A percentile compares a stretch with the other conserved stretches of the same genome.
These are phyloP conservation scores for Neogale vison DNA, from an alignment of 2,113 vertebrate genomes.

Conservation along the genomic window DNA sequence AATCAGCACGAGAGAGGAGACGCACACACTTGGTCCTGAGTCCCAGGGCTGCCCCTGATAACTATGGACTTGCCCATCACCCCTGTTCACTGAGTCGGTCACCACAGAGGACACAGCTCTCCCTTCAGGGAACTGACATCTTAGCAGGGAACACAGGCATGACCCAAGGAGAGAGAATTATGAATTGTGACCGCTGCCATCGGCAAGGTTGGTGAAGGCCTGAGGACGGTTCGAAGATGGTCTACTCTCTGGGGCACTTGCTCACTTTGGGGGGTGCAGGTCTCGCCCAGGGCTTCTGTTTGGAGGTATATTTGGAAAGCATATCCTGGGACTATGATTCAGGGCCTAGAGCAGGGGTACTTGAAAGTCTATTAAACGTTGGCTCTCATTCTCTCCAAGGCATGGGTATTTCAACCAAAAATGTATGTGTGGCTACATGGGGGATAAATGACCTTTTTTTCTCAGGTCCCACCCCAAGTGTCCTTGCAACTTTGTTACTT, in stretches of 20 bases:
- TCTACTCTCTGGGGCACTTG: background rate
- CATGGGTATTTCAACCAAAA: background rate
- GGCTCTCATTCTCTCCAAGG: background rate
- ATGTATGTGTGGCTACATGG: background rate
- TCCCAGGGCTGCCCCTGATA: background rate
- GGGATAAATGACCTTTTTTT: background rate
- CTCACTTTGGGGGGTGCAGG: background rate
- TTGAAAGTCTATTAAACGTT: background rate
- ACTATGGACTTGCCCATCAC: background rate
- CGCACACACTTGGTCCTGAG: background rate
- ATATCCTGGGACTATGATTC: background rate
- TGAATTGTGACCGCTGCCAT: accelerated
- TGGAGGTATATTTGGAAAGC: background rate
- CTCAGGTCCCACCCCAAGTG: background rate
- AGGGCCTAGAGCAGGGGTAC: background rate
- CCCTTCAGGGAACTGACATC: background rate
- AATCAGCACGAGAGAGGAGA: background rate
- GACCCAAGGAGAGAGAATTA: background rate
- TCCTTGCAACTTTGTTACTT: background rate
- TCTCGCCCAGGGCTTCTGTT: background rate
- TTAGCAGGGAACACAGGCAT: background rate
- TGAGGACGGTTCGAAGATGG: background rate
- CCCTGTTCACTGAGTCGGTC: background rate
- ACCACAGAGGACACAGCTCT: background rate
- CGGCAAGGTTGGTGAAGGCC: background rate